Evolutionary conservation across 2,888 invertebrate genomes (phyloP).

Genomic region (Rhamphomyia laevipes): DNA sequence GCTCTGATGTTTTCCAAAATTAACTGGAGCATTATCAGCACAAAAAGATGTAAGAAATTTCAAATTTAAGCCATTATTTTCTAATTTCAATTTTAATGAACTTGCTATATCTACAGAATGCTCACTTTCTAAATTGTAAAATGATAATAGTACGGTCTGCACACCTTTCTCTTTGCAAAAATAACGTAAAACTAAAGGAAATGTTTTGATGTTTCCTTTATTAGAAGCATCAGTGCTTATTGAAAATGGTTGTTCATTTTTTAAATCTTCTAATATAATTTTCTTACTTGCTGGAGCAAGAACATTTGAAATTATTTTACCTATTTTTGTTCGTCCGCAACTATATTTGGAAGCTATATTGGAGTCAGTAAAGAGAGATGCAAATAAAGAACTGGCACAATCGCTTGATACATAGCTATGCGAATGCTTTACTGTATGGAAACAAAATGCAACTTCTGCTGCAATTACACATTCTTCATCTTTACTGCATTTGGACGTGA

Average conservation of each 20-base stretch:
- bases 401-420: neutral
- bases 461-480: neutral
- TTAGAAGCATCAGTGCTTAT: neutral
- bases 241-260: neutral
- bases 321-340: neutral
- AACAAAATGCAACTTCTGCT: neutral
- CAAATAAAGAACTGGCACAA: neutral
- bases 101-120: neutral
- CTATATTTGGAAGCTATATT: neutral
- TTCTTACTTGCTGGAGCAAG: neutral
- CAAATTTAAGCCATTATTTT: neutral
- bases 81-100: neutral
- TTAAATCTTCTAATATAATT: neutral
- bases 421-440: neutral
- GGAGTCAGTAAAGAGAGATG: neutral
- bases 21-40: neutral
- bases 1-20: conserved; percentile 1
- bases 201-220: conserved; percentile 1
- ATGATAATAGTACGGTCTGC: conserved; percentile 1
- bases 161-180: neutral
- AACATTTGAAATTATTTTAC: neutral
- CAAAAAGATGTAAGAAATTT: conserved; percentile 1
- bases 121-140: neutral
- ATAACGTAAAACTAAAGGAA: neutral
- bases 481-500: neutral